These are phyloP conservation scores for Pegoplata infirma DNA, from an alignment of 2,888 invertebrate species.

Conservation along the genomic window DNA sequence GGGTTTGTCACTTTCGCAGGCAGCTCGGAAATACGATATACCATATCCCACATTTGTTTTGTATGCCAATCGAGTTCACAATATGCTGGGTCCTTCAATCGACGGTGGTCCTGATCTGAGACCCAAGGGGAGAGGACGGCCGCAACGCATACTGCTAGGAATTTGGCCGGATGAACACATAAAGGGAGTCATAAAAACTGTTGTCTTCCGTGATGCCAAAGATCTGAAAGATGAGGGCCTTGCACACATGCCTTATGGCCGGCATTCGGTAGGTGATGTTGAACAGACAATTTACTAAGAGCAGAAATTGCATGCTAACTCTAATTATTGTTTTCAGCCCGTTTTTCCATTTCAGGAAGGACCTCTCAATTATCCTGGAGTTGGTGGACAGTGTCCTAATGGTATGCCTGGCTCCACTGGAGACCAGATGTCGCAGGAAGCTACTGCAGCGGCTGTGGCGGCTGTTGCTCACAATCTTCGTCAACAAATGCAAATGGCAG, in stretches of 20 bases:
- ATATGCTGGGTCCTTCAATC: constrained; percentile 94
- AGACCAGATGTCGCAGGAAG: constrained; percentile 81
- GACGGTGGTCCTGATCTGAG: constrained; percentile 94
- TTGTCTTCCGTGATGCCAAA: constrained; percentile 93
- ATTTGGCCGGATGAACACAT: constrained; percentile 97
- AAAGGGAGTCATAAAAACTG: constrained; percentile 93
- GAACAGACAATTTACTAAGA: constrained; percentile 67
- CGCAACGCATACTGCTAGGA: constrained; percentile 92
- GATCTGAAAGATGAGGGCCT: constrained; percentile 85
- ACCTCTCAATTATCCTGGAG: constrained; percentile 81
- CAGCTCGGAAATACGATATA: constrained; percentile 95
- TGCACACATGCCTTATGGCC: constrained; percentile 80
- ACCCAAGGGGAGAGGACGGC: constrained; percentile 93
- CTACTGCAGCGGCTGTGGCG: constrained; percentile 90
- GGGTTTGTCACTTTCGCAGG: constrained; percentile 92
- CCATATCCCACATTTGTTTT: constrained; percentile 96
- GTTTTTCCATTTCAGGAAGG: constrained; percentile 82
- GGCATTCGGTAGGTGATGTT: constrained; percentile 81
- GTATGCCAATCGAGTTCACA: constrained; percentile 94
- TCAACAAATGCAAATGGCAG: constrained; percentile 88
- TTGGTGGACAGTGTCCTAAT: constrained; percentile 79
- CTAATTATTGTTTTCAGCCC: constrained; percentile 74
- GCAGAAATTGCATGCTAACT: constrained; percentile 64
- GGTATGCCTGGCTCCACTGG: constrained; percentile 78
- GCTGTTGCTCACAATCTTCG: constrained; percentile 91